Evolutionary conservation across 64 coral and sea anemone genomes (phyloP).

Genomic region (Trachythela sp.): DNA sequence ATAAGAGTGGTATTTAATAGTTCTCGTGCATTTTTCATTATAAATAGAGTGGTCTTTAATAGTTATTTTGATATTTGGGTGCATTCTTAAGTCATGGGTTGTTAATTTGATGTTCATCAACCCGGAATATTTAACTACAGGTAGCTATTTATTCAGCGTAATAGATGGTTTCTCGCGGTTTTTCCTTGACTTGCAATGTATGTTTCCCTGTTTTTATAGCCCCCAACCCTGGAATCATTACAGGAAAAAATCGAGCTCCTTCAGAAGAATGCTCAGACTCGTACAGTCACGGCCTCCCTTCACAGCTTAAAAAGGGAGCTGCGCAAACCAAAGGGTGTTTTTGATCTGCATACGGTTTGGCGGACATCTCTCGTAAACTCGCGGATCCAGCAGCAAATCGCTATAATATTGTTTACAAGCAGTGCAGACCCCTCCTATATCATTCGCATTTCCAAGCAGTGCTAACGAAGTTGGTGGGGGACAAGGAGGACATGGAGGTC

Average conservation of each 20-base stretch:
- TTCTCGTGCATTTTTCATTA: not conserved
- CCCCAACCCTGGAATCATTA: not conserved
- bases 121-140: not conserved
- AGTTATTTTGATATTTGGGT: too few relatives aligned
- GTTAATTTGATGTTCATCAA: not conserved
- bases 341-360: conserved; percentile 44
- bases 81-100: too few relatives aligned
- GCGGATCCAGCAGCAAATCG: conserved; percentile 19
- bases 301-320: conserved; percentile 29
- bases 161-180: not conserved
- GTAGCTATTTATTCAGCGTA: not conserved
- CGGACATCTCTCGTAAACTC: conserved; percentile 20
- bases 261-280: conserved; percentile 18
- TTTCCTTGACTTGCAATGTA: conserved; percentile 27
- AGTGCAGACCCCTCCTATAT: conserved; percentile 30
- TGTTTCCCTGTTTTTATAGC: too few relatives aligned
- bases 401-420: conserved; percentile 27
- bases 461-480: conserved; percentile 40
- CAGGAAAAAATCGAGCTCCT: conserved; percentile 29
- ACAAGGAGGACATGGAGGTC: conserved; percentile 53
- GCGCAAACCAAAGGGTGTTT: conserved; percentile 29
- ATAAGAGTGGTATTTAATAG: not conserved
- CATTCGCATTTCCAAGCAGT: conserved; percentile 19
- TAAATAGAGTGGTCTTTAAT: too few relatives aligned
- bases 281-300: conserved; percentile 26